Conservation (phyloP, 2,113 vertebrate genomes). For the Athene cunicularia region DNA sequence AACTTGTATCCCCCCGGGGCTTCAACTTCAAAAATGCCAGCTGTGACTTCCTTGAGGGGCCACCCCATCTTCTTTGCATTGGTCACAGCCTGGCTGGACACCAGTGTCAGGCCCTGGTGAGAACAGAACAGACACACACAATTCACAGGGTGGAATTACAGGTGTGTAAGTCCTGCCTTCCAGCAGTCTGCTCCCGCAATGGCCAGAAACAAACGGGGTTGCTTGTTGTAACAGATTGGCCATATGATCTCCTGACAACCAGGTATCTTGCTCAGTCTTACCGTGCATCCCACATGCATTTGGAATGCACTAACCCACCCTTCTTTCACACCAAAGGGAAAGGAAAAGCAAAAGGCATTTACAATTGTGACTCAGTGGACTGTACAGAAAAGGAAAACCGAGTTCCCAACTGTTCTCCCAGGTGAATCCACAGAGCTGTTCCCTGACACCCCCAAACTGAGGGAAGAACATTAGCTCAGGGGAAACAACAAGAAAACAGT, state of each 20-base stretch:
- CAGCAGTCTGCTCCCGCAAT: neutral
- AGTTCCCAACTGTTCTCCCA: neutral
- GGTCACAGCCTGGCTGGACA: slow-evolving; percentile 88
- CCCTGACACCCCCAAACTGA: neutral
- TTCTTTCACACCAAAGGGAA: neutral
- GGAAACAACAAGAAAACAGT: neutral
- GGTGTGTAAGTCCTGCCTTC: neutral
- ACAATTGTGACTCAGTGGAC: neutral
- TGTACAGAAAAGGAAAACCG: neutral
- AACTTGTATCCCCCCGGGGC: slow-evolving; percentile 94
- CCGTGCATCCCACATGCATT: neutral
- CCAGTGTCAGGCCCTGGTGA: slow-evolving; percentile 87
- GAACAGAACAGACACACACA: neutral
- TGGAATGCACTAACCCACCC: neutral
- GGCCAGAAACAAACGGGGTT: neutral
- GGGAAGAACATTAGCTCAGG: neutral
- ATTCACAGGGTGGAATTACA: neutral
- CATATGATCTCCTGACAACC: fast-evolving
- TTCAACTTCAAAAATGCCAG: slow-evolving; percentile 82
- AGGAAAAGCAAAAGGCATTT: neutral
- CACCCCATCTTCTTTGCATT: slow-evolving; percentile 87
- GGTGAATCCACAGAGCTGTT: neutral
- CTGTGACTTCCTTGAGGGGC: slow-evolving; percentile 83
- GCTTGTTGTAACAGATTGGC: neutral
- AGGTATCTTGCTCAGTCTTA: neutral